phyloP scores from a whole-genome alignment of 2,888 invertebrate species.

The Morpho helenor region DNA sequence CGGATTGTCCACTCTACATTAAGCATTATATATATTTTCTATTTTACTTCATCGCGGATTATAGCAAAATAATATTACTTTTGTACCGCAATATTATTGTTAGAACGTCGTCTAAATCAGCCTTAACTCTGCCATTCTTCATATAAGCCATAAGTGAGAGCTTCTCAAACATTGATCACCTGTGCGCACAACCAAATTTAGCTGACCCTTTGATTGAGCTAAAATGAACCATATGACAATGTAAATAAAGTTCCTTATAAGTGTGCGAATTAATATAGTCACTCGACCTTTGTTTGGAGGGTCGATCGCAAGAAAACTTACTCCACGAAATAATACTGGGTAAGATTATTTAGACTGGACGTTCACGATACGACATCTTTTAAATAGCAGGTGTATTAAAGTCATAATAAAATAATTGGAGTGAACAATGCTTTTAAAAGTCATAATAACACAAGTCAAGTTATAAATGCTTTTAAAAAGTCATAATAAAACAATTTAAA shows the following conservation, averaged over 20 bases:
- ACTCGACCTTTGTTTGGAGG: constrained; percentile 3
- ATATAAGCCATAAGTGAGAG: constrained; percentile 14
- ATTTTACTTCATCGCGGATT: no score
- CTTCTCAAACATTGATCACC: constrained; percentile 22
- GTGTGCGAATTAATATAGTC: not conserved
- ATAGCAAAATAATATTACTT: no score
- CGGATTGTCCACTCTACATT: no score
- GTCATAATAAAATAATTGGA: not conserved
- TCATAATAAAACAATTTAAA: no score
- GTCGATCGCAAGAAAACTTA: constrained; percentile 12
- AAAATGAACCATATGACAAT: not conserved
- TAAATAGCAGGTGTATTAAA: not conserved
- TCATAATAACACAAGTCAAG: no score
- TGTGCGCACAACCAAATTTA: constrained; percentile 9
- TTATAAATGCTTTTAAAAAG: no score
- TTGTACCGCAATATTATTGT: no score
- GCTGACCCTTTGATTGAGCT: not conserved
- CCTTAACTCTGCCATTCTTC: constrained; percentile 12
- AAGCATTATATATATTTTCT: no score
- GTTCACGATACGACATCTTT: not conserved
- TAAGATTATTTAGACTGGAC: not conserved
- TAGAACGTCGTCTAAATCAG: not conserved
- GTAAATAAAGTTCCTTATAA: not conserved
- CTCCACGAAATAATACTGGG: constrained; percentile 2
- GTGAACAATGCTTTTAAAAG: no score